These are phyloP conservation scores for Ormia ochracea DNA, from an alignment of 2,888 invertebrate species.

Conservation along the genomic window DNA sequence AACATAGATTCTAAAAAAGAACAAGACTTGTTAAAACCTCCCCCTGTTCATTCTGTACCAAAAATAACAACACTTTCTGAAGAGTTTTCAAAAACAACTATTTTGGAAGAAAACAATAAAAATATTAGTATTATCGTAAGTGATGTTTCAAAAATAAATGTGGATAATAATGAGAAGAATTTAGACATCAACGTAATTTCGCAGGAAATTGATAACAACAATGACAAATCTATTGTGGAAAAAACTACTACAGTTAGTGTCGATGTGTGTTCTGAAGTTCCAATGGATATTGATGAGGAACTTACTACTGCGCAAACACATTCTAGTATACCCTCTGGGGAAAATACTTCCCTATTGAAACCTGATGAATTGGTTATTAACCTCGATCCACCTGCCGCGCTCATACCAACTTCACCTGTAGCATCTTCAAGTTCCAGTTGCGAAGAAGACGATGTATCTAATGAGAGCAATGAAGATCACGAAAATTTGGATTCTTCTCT, in stretches of 20 bases:
- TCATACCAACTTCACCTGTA: slow-evolving; percentile 71
- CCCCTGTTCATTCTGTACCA: background rate
- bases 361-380: slow-evolving; percentile 65
- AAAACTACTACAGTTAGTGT: background rate
- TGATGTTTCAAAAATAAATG: background rate
- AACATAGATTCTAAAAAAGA: background rate
- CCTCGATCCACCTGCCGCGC: slow-evolving; percentile 72
- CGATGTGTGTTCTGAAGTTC: slow-evolving; percentile 70
- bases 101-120: background rate
- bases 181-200: background rate
- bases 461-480: slow-evolving; percentile 66
- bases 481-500: slow-evolving; percentile 64
- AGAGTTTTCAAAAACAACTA: background rate
- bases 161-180: background rate
- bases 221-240: background rate
- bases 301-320: slow-evolving; percentile 71
- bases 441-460: slow-evolving; percentile 67
- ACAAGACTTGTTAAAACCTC: background rate
- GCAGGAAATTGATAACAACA: background rate
- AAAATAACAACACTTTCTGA: background rate
- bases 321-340: slow-evolving; percentile 67
- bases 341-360: slow-evolving; percentile 56
- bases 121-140: background rate
- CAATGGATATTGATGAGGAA: slow-evolving; percentile 74
- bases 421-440: slow-evolving; percentile 59